These are phyloP conservation scores for Crocuta crocuta DNA, from an alignment of 2,113 vertebrate species.

Conservation along the genomic window DNA sequence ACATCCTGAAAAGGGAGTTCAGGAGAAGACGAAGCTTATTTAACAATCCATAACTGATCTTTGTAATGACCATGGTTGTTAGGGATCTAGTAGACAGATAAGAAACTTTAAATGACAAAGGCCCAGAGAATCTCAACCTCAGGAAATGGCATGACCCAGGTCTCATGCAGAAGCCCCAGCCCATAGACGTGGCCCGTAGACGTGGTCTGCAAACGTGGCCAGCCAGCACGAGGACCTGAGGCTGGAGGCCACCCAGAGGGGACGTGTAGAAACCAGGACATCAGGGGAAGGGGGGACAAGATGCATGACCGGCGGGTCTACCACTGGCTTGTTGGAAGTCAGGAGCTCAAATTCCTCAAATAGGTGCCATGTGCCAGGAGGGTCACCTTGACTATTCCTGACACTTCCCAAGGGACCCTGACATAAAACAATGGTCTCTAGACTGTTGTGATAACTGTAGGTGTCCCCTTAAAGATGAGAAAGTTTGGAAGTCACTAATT, in stretches of 20 bases:
- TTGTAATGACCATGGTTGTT: fast-evolving
- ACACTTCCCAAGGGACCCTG: background rate
- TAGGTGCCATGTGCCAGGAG: fast-evolving
- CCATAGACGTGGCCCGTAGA: background rate
- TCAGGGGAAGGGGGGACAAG: fast-evolving
- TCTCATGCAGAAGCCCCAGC: no score
- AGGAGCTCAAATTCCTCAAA: fast-evolving
- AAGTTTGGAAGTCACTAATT: background rate
- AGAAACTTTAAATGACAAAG: background rate
- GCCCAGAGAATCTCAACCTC: no score
- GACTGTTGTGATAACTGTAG: fast-evolving
- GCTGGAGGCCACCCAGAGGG: background rate
- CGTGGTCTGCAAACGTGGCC: no score
- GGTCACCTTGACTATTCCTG: fast-evolving
- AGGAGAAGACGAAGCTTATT: fast-evolving
- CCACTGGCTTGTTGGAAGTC: background rate
- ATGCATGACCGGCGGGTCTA: fast-evolving
- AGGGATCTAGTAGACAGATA: background rate
- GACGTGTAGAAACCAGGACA: fast-evolving
- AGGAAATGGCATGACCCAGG: fast-evolving
- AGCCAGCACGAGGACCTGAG: no score
- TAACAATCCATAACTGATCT: fast-evolving
- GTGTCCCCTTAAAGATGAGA: fast-evolving
- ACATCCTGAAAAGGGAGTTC: fast-evolving
- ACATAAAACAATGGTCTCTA: background rate